Conservation (phyloP, 2,113 vertebrate genomes). For the Garra rufa region DNA sequence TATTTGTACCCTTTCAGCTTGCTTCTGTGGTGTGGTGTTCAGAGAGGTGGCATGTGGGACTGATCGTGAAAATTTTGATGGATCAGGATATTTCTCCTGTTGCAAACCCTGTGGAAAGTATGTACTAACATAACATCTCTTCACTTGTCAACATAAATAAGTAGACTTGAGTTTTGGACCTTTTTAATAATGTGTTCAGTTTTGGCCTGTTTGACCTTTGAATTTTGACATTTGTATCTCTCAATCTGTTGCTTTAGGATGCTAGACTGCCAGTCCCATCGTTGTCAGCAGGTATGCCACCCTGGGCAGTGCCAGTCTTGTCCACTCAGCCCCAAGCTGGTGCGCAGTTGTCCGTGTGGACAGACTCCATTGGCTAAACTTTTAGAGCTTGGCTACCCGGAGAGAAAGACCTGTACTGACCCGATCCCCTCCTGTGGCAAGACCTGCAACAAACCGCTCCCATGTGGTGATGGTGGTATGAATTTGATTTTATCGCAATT, state of each 20-base stretch:
- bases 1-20: constrained; percentile 64
- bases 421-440: constrained; percentile 93
- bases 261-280: constrained; percentile 89
- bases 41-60: constrained; percentile 87
- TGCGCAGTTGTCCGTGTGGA: constrained; percentile 88
- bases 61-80: constrained; percentile 82
- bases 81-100: constrained; percentile 89
- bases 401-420: constrained; percentile 87
- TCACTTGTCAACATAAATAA: neutral
- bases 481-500: too few species aligned
- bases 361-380: constrained; percentile 91
- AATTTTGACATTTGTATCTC: neutral
- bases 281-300: constrained; percentile 88
- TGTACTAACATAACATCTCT: constrained; percentile 62
- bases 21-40: constrained; percentile 87
- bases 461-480: constrained; percentile 91
- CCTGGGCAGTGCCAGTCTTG: constrained; percentile 85
- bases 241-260: constrained; percentile 68
- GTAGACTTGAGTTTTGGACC: neutral
- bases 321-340: constrained; percentile 83
- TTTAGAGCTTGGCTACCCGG: constrained; percentile 86
- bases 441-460: constrained; percentile 90
- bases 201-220: neutral
- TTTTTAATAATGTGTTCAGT: neutral
- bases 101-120: constrained; percentile 91